phyloP scores from a whole-genome alignment of 2,113 vertebrate species.

The Cacatua alba region DNA sequence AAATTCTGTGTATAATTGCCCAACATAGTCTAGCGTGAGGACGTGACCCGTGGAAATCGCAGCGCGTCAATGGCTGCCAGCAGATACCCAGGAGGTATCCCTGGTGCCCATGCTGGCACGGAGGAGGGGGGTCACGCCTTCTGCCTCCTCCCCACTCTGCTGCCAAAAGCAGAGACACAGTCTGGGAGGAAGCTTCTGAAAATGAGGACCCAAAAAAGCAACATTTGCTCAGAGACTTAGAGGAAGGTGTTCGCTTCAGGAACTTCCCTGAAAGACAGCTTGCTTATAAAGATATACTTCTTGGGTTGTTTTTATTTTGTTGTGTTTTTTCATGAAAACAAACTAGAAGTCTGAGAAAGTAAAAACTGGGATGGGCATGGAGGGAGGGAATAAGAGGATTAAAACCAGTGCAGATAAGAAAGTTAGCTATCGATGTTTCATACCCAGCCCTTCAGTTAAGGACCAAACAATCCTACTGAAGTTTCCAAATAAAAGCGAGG shows the following conservation, averaged over 20 bases:
- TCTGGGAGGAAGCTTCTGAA: background rate
- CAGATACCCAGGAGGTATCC: background rate
- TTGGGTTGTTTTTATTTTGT: background rate
- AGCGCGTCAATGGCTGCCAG: accelerated
- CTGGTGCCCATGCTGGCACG: accelerated
- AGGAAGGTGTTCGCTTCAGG: background rate
- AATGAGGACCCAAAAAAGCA: accelerated
- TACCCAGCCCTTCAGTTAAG: background rate
- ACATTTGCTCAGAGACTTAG: background rate
- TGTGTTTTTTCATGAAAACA: background rate
- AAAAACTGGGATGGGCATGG: background rate
- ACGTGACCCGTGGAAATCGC: conserved; percentile 4
- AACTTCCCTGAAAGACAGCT: background rate
- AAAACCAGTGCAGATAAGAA: background rate
- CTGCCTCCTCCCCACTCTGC: background rate
- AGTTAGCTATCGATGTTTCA: background rate
- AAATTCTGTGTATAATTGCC: conserved; percentile 58
- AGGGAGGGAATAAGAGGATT: background rate
- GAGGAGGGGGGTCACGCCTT: background rate
- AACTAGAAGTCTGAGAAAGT: background rate
- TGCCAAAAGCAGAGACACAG: background rate
- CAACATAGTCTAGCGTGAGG: background rate
- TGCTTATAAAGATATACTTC: background rate
- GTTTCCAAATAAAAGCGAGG: background rate
- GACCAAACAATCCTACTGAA: background rate